Evolutionary conservation across 2,797 vertebrate species (phyloP).

Genomic region (Gymnoscopelus braueri): DNA sequence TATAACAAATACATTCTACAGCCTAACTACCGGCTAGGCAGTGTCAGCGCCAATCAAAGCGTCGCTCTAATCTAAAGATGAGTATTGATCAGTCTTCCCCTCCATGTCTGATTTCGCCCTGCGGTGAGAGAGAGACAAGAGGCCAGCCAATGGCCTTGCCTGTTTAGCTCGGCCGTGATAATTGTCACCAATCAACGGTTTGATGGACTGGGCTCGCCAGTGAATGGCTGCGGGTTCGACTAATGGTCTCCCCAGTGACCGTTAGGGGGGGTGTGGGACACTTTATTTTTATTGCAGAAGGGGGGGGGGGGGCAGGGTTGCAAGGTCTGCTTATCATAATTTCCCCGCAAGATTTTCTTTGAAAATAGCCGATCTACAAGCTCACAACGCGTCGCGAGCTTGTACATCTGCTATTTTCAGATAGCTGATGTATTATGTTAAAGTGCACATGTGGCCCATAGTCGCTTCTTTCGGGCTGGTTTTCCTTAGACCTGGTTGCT

Average conservation of each 20-base stretch:
- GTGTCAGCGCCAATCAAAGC: slow-evolving; percentile 34
- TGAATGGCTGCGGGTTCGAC: slow-evolving; percentile 34
- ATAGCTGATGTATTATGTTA: too few relatives aligned
- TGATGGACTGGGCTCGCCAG: slow-evolving; percentile 49
- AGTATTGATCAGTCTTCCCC: slow-evolving; percentile 47
- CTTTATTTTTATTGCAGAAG: slow-evolving; percentile 21
- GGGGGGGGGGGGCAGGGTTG: background rate
- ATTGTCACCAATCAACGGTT: slow-evolving; percentile 55
- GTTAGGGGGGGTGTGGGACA: slow-evolving; percentile 23
- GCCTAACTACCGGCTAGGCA: slow-evolving; percentile 29
- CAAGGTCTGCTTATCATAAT: too few relatives aligned
- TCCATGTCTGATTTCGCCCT: slow-evolving; percentile 24
- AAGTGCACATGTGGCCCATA: too few relatives aligned
- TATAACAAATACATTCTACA: slow-evolving; percentile 60
- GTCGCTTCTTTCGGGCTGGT: too few relatives aligned
- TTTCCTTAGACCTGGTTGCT: too few relatives aligned
- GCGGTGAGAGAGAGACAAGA: background rate
- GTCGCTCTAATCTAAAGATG: slow-evolving; percentile 50
- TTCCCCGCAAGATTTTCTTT: too few relatives aligned
- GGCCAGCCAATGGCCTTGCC: slow-evolving; percentile 44
- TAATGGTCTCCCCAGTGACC: slow-evolving; percentile 21
- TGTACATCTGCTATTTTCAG: too few relatives aligned
- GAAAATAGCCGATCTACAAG: too few relatives aligned
- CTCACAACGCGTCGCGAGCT: too few relatives aligned
- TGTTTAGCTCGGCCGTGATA: slow-evolving; percentile 41